Evolutionary conservation across 2,888 invertebrate genomes (phyloP).

Genomic region (Aporophyla lueneburgensis): DNA sequence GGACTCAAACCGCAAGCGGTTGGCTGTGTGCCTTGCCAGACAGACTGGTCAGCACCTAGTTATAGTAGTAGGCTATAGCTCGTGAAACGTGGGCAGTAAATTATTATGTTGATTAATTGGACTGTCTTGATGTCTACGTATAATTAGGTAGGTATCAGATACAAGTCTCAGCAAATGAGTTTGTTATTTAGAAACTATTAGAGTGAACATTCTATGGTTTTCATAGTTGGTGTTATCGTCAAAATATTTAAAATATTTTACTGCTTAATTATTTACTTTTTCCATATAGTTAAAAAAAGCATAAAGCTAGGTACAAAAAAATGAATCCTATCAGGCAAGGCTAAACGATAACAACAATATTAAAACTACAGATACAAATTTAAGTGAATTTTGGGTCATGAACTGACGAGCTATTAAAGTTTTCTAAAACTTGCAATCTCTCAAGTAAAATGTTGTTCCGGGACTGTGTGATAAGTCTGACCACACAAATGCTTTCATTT

Average conservation of each 20-base stretch:
- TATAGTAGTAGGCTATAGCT: constrained; percentile 14
- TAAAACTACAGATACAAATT: too few species aligned
- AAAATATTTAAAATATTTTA: not conserved
- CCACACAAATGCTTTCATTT: not conserved
- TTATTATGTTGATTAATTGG: constrained; percentile 17
- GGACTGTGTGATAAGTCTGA: not conserved
- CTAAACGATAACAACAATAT: too few species aligned
- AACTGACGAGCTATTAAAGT: not conserved
- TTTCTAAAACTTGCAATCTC: not conserved
- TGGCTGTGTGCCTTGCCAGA: constrained; percentile 48
- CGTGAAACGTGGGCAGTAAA: constrained; percentile 9
- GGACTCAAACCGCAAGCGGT: constrained; percentile 57
- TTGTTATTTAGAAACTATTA: not conserved
- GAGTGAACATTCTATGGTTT: not conserved
- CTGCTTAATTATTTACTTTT: too few species aligned
- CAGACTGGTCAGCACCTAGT: constrained; percentile 28
- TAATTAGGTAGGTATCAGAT: not conserved
- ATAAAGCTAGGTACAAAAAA: too few species aligned
- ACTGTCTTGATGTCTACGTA: not conserved
- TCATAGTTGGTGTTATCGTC: not conserved
- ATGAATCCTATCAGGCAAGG: too few species aligned
- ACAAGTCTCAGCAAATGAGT: not conserved
- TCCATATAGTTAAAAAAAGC: too few species aligned
- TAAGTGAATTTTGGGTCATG: not conserved
- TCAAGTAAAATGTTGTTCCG: not conserved